Base-by-base conservation (phyloP, 2,797 vertebrate species). In the Danio jaintianensis region DNA sequence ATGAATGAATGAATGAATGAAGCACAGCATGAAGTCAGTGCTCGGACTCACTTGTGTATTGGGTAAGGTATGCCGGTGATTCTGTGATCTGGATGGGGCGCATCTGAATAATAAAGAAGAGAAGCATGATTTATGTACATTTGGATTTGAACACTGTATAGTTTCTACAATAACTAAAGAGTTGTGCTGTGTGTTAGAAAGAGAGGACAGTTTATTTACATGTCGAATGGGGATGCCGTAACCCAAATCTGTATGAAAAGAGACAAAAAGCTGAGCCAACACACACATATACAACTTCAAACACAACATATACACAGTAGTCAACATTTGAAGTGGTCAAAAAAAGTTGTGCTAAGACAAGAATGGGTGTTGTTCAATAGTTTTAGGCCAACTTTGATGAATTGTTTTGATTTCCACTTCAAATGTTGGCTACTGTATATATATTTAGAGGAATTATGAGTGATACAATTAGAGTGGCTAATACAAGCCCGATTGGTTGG, bases 211-310 rank as follows among this genome's bases (percentile, higher is more conserved):
- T n/a, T 4, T 70, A 42, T 43, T 79, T 62, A 79, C 77, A 79
- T 62, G 77, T 79, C 11, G 77, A 79, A 48, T 52, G 38, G 18
- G 47, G 77, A 79, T 79, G 47, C 15, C 67, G 36, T 18, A 63
- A 1, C 20, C 2, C 20, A 45, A 79, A 62, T 61, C 77, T 79
- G 47, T 55, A 18, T n/a, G 6, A 45, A 63, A 38, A 29, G 11
- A 79, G 13, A 62, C 5, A 29, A 29, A 67, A 45, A 5, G 15
- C 10, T 64, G 36, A 76, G 3, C 48, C 7, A 12, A 36, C 52
- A 78, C 12, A 1, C 52, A n/a, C n/a, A 20, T 7, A 0, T 22
- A 20, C 8, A 63, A 15, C 38, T 40, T 63, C 9, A n/a, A 62
- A 61, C 13, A 61, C 13, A n/a, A 29, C 29, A 29, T 3, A 29